These are phyloP conservation scores for Oscheius sp. DNA, from an alignment of 2,888 invertebrate species.

Conservation along the genomic window DNA sequence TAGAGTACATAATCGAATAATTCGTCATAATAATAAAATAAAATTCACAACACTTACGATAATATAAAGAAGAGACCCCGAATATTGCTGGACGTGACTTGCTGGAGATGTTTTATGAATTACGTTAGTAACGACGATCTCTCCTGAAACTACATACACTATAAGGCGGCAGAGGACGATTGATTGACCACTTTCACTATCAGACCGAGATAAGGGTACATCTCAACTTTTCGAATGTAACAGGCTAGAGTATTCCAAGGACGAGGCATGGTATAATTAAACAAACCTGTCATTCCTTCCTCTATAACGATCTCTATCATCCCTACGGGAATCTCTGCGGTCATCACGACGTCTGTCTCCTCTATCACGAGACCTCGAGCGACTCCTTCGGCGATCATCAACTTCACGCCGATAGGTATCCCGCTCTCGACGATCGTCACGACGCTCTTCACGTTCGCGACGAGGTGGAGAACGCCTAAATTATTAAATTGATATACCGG, in stretches of 20 bases:
- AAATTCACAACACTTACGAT: background rate
- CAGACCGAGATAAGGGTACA: slow-evolving; percentile 7
- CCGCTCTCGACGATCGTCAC: slow-evolving; percentile 15
- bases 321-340: slow-evolving; percentile 13
- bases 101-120: background rate
- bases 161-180: background rate
- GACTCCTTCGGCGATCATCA: slow-evolving; percentile 27
- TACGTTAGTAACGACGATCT: slow-evolving; percentile 25
- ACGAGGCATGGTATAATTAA: background rate
- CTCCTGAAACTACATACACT: slow-evolving; percentile 9
- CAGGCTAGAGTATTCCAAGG: background rate
- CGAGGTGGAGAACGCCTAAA: slow-evolving; percentile 28
- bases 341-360: slow-evolving; percentile 13
- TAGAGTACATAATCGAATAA: too few relatives aligned
- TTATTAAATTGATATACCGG: background rate
- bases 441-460: slow-evolving; percentile 42
- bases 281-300: slow-evolving; percentile 6
- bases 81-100: background rate
- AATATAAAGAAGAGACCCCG: background rate
- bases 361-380: slow-evolving; percentile 47
- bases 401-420: background rate
- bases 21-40: background rate
- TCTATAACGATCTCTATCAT: slow-evolving; percentile 8
- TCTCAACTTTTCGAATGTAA: background rate
- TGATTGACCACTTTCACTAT: slow-evolving; percentile 1